Evolutionary conservation across 2,113 vertebrate species (phyloP).

Genomic region (Pterocles orientalis): DNA sequence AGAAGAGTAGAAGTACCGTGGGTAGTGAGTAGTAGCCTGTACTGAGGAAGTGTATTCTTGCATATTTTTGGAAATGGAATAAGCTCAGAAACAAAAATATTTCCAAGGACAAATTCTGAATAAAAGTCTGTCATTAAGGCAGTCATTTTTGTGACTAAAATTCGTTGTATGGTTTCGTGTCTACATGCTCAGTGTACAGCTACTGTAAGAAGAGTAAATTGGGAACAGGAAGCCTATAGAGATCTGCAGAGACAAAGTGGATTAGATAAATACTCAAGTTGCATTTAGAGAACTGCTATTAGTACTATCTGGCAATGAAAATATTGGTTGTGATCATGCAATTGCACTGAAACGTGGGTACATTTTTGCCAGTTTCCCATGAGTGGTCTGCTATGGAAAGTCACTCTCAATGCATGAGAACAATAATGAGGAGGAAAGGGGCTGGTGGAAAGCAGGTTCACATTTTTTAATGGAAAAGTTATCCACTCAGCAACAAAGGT

Average conservation of each 20-base stretch:
- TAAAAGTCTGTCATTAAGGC: neutral
- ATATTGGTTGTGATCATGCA: slow-evolving; percentile 14
- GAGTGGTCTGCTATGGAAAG: slow-evolving; percentile 9
- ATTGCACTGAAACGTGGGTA: neutral
- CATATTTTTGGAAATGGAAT: neutral
- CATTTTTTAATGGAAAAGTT: slow-evolving; percentile 71
- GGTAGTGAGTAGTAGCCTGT: neutral
- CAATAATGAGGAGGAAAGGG: slow-evolving; percentile 31
- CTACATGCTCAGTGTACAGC: neutral
- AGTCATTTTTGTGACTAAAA: neutral
- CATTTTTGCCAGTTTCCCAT: neutral
- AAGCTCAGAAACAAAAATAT: neutral
- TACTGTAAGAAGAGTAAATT: neutral
- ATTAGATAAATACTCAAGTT: slow-evolving; percentile 7
- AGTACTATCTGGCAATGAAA: slow-evolving; percentile 5
- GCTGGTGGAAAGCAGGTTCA: slow-evolving; percentile 50
- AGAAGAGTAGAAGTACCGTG: neutral
- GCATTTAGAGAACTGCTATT: slow-evolving; percentile 20
- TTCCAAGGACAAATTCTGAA: neutral
- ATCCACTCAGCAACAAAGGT: slow-evolving; percentile 73
- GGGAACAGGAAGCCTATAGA: neutral
- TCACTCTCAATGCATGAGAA: neutral
- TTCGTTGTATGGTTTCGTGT: neutral
- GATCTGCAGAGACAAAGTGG: neutral
- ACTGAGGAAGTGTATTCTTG: neutral